A percentile compares a stretch with the other conserved stretches of the same genome.
These are phyloP conservation scores for Temnothorax longispinosus DNA, from an alignment of 1,140 invertebrate species.

Conservation along the genomic window DNA sequence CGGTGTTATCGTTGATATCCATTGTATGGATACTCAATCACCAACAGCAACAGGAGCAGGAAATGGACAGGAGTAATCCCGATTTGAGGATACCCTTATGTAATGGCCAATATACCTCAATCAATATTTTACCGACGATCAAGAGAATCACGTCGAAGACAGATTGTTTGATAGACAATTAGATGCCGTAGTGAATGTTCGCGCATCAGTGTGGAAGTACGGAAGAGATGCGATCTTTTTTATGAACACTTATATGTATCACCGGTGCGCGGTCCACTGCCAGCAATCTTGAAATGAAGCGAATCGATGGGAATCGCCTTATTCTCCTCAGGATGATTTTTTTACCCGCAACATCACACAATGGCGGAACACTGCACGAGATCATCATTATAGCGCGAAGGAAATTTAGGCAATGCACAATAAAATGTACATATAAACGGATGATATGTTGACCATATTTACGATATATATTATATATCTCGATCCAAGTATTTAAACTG, in stretches of 20 bases:
- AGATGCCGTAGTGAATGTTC: neutral
- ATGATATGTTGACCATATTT: neutral
- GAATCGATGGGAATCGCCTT: neutral
- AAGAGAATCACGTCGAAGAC: constrained; percentile 82
- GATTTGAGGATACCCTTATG: constrained; percentile 82
- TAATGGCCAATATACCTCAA: constrained; percentile 82
- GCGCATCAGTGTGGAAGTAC: neutral
- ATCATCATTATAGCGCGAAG: neutral
- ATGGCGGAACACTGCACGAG: neutral
- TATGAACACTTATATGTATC: neutral
- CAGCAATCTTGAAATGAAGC: neutral
- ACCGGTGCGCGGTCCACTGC: no score
- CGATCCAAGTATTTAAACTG: neutral
- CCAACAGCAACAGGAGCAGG: constrained; percentile 53
- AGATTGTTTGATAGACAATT: constrained; percentile 78
- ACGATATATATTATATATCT: neutral
- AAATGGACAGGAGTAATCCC: constrained; percentile 65
- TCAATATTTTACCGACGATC: constrained; percentile 81
- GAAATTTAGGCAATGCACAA: neutral
- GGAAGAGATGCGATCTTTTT: neutral
- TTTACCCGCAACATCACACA: neutral
- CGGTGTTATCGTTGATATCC: constrained; percentile 74
- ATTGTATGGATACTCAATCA: constrained; percentile 79
- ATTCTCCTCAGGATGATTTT: neutral
- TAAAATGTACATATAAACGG: neutral